Percentiles rank a stretch among this genome's conserved stretches.
These are phyloP conservation scores for Chloroclysta siterata DNA, from an alignment of 2,888 invertebrate species.

Conservation along the genomic window DNA sequence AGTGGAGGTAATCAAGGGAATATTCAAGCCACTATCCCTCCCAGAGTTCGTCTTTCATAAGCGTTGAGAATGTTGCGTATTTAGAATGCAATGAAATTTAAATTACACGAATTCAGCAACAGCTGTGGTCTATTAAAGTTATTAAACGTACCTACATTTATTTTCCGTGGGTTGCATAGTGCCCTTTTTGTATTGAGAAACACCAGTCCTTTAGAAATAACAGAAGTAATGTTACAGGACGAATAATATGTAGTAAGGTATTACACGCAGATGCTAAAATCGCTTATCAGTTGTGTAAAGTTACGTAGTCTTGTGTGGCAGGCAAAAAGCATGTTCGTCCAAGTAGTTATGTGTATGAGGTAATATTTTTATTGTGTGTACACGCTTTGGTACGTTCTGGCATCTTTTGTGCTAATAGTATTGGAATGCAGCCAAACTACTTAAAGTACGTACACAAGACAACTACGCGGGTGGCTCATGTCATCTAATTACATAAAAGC, in stretches of 20 bases:
- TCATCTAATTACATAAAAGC: slow-evolving; percentile 18
- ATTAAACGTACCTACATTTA: slow-evolving; percentile 19
- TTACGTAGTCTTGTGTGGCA: slow-evolving; percentile 36
- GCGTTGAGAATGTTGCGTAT: slow-evolving; percentile 29
- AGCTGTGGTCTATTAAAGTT: slow-evolving; percentile 26
- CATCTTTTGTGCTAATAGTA: slow-evolving; percentile 55
- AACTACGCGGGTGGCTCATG: slow-evolving; percentile 32
- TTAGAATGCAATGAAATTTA: slow-evolving; percentile 30
- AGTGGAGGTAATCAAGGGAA: slow-evolving; percentile 64
- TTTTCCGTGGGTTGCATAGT: slow-evolving; percentile 11
- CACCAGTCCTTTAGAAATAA: slow-evolving; percentile 7
- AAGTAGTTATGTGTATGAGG: slow-evolving; percentile 23
- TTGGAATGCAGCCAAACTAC: slow-evolving; percentile 56
- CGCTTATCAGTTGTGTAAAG: slow-evolving; percentile 38
- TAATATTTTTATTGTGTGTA: slow-evolving; percentile 37
- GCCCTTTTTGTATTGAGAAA: slow-evolving; percentile 18
- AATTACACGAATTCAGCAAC: slow-evolving; percentile 27
- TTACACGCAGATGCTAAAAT: slow-evolving; percentile 36
- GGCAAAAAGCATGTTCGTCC: slow-evolving; percentile 25
- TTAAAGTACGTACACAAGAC: slow-evolving; percentile 44
- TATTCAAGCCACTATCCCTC: slow-evolving; percentile 45
- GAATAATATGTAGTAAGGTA: slow-evolving; percentile 29
- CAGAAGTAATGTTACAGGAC: slow-evolving; percentile 17
- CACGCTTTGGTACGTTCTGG: slow-evolving; percentile 40
- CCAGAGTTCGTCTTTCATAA: slow-evolving; percentile 32